A percentile compares a stretch with the other conserved stretches of the same genome.
Evolutionary conservation across 1,140 invertebrate species (phyloP).

Genomic region (Aphelinus certus): DNA sequence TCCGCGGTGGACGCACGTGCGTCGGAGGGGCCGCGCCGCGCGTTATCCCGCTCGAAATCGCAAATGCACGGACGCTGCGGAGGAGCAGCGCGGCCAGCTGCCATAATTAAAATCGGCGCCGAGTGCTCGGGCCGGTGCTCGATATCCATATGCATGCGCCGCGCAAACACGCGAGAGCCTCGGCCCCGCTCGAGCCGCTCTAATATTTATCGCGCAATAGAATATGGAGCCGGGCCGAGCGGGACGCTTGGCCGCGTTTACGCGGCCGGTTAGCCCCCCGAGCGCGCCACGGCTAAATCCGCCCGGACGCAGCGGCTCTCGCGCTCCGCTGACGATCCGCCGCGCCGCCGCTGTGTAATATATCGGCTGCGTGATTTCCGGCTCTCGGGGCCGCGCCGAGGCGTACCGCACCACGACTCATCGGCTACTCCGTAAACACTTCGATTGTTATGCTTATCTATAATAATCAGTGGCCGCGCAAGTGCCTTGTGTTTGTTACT

Average conservation of each 20-base stretch:
- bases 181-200: too few relatives aligned
- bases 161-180: slow-evolving; percentile 7
- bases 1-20: neutral
- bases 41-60: slow-evolving; percentile 22
- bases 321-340: neutral
- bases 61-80: slow-evolving; percentile 18
- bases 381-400: too few relatives aligned
- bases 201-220: slow-evolving; percentile 60
- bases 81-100: neutral
- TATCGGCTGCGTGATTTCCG: too few relatives aligned
- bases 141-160: neutral
- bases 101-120: slow-evolving; percentile 18
- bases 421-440: too few relatives aligned
- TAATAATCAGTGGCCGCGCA: too few relatives aligned
- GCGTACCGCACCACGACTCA: too few relatives aligned
- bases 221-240: slow-evolving; percentile 50
- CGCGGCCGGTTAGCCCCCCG: slow-evolving; percentile 43
- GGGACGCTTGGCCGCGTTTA: slow-evolving; percentile 15
- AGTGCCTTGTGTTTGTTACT: too few relatives aligned
- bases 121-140: neutral
- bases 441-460: too few relatives aligned
- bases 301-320: neutral
- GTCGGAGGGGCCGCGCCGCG: slow-evolving; percentile 4
- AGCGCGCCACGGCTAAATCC: neutral
- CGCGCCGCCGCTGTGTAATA: too few relatives aligned